Base-by-base conservation (phyloP, 2,113 vertebrate genomes). In the Rhegmatorhina hoffmannsi region DNA sequence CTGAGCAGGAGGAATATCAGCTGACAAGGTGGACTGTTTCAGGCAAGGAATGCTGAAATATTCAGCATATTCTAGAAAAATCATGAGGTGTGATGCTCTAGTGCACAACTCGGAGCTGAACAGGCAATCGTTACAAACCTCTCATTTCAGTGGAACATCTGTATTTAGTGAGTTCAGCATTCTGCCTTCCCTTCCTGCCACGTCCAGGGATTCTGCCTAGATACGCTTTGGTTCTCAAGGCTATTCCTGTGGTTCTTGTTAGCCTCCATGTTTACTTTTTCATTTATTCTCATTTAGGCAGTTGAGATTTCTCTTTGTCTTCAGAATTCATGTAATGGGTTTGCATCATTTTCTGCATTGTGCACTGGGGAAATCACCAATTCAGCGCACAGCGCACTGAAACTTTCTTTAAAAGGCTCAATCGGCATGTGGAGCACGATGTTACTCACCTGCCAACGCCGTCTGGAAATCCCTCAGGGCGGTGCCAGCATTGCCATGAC, bases 271-370 rank as follows among this genome's bases (percentile, higher is more conserved):
- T 83, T 93, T 90, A 76, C 40, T 69, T 94, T 63, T 66, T 84
- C 40, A 66, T 82, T 69, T 90, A 34, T 36, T 80, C 68, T 88
- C 59, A 80, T 86, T 70, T 67, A 93, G 79, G 83, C 72, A 85
- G 52, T 76, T 81, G 83, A 94, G 50, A 77, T 90, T 93, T 93
- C 88, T 93, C 83, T 55, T 89, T 84, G 92, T 93, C 88, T 93
- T 85, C 75, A 83, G 76, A 93, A 86, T 83, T 73, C 88, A 6
- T 34, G 28, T 79, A 68, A 76, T 49, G 49, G n/a, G n/a, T 88
- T 92, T 92, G 75, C 85, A 69, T 90, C 17, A 17, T 94, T 86
- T 93, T 94, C 83, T 93, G 69, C 66, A 19, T 56, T 18, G 68
- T 80, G 67, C 68, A 40, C 86, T 68, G 67, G 76, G 79, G 89